Evolutionary conservation across 2,888 invertebrate genomes (phyloP).

Genomic region (Ecdyonurus torrentis): DNA sequence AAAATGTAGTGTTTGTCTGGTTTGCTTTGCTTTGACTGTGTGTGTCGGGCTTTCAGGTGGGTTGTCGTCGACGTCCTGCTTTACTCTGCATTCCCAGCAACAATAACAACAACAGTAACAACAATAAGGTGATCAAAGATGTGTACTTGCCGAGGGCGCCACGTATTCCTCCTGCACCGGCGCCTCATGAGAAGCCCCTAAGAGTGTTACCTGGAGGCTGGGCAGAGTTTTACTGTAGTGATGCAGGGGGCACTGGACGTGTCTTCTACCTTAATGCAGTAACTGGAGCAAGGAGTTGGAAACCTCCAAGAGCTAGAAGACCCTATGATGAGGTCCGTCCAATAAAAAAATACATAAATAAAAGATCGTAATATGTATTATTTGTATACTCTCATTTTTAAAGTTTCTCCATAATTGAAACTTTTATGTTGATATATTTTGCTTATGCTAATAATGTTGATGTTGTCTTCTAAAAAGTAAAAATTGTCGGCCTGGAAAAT

Average conservation of each 20-base stretch:
- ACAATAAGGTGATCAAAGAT: not conserved
- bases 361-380: no score
- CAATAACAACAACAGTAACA: not conserved
- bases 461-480: no score
- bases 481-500: no score
- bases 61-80: not conserved
- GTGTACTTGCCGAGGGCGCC: not conserved
- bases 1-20: not conserved
- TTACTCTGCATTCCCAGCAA: not conserved
- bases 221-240: slow-evolving; percentile 3
- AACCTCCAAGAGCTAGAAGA: not conserved
- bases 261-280: not conserved
- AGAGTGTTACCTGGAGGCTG: not conserved
- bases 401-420: no score
- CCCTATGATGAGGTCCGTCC: not conserved
- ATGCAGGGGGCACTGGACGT: not conserved
- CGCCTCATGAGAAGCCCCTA: not conserved
- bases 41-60: not conserved
- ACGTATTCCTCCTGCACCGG: not conserved
- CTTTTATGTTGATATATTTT: no score
- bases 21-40: not conserved
- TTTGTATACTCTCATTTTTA: no score
- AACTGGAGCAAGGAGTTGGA: not conserved
- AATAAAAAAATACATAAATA: no score
- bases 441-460: no score